Evolutionary conservation across 2,888 invertebrate genomes (phyloP), one percentile per base, ranked within the genome.

Genomic region (Entomobrya proxima): DNA sequence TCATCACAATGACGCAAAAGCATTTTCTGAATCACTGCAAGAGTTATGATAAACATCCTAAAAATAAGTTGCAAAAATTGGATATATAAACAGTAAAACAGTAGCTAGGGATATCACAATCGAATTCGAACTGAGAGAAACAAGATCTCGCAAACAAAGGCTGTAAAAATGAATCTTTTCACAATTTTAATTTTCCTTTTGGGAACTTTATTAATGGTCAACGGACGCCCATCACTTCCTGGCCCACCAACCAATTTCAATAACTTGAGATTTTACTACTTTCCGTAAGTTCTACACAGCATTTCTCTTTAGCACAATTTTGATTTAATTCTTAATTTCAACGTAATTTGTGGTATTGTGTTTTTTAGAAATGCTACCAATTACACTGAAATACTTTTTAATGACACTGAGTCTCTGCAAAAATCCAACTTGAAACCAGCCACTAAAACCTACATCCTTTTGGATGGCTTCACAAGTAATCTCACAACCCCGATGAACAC

Each of bases 401-500:
- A 78, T 50, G 40, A 32, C 24, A 11, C 61, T 4, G 5, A 15
- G 1, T 77, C 58, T 18, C 40, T 64, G 9, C 2, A 32, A n/a
- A 1, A 0, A 1, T 58, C 64, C 2, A 40, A 47, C n/a, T 47
- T 85, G 21, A 69, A 40, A 50, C 32, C 44, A 27, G 72, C 50
- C 13, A 44, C 58, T 2, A 50, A 27, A 47, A 79, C 80, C 4
- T 21, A 69, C 2, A 15, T 85, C 1, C 13, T 74, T 11, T 74
- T 85, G n/a, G 85, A 85, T 21, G 85, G 85, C 0, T 85, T 79
- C 47, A 11, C 74, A 0, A 74, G 74, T 2, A 69, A 85, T 27
- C 9, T 18, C 13, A 47, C 72, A 13, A 47, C 35, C 47, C 79
- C 79, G 4, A 80, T 80, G 79, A 72, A 78, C 18, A 35, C 35